phyloP scores from a whole-genome alignment of 2,113 vertebrate genomes.

The Mesoclemmys tuberculata region DNA sequence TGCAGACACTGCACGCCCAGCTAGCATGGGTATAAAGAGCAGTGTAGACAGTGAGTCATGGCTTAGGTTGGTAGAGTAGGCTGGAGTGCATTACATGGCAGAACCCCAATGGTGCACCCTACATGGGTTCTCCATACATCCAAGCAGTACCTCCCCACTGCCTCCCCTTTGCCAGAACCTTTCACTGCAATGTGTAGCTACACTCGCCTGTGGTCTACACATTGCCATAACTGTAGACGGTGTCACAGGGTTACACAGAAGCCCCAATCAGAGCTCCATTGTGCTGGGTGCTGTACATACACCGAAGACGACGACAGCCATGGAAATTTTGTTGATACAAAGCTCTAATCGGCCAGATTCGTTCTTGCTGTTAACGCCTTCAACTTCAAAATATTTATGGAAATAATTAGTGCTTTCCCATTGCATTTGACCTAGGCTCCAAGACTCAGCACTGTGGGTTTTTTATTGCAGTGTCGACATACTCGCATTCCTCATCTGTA shows the following conservation, averaged over 20 bases:
- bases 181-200: not conserved
- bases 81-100: not conserved
- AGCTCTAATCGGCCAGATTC: not conserved
- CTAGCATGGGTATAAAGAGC: not conserved
- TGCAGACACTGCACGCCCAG: not conserved
- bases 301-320: not conserved
- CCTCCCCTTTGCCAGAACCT: not conserved
- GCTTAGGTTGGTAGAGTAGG: not conserved
- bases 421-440: too few relatives aligned
- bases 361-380: not conserved
- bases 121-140: too few relatives aligned
- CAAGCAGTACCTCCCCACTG: too few relatives aligned
- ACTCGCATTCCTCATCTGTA: not conserved
- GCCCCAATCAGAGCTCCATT: not conserved
- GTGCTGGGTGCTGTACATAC: not conserved
- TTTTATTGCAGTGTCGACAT: too few relatives aligned
- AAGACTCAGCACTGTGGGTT: too few relatives aligned
- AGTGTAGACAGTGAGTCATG: not conserved
- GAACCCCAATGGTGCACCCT: too few relatives aligned
- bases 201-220: not conserved
- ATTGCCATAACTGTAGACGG: not conserved
- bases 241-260: not conserved
- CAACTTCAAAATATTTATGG: not conserved
- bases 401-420: not conserved
- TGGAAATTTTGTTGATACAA: not conserved